Conservation (phyloP, 2,888 invertebrate species). For the Craniophora ligustri region DNA sequence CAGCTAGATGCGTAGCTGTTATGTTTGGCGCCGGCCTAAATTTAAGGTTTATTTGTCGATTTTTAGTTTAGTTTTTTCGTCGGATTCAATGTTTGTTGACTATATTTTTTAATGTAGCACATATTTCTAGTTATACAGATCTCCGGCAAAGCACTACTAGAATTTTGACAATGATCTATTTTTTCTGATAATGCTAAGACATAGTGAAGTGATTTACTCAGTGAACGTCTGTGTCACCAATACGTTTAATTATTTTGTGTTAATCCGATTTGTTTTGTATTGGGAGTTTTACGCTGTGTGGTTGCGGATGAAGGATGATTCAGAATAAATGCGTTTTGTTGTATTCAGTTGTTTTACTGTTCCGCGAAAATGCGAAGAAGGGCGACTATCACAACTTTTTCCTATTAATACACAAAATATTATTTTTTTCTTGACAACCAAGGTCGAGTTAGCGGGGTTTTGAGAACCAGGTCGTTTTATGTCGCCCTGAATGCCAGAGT, state of each 20-base stretch:
- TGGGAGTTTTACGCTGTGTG: constrained; percentile 49
- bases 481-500: too few relatives aligned
- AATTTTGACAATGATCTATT: neutral
- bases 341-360: constrained; percentile 36
- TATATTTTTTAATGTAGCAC: too few relatives aligned
- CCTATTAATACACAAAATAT: constrained; percentile 8
- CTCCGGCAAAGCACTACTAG: neutral
- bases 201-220: constrained; percentile 5
- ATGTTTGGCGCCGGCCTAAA: too few relatives aligned
- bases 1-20: too few relatives aligned
- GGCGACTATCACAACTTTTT: neutral
- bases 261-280: constrained; percentile 49
- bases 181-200: neutral
- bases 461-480: too few relatives aligned
- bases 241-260: constrained; percentile 29
- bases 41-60: too few relatives aligned
- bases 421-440: too few relatives aligned
- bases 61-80: too few relatives aligned
- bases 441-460: too few relatives aligned
- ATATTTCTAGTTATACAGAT: neutral
- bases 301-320: constrained; percentile 47
- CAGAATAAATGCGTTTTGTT: constrained; percentile 61
- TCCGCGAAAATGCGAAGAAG: neutral
- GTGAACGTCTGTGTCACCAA: constrained; percentile 9
- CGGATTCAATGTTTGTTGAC: too few relatives aligned